phyloP scores from a whole-genome alignment of 2,113 vertebrate genomes.

The Hippoglossus stenolepis region DNA sequence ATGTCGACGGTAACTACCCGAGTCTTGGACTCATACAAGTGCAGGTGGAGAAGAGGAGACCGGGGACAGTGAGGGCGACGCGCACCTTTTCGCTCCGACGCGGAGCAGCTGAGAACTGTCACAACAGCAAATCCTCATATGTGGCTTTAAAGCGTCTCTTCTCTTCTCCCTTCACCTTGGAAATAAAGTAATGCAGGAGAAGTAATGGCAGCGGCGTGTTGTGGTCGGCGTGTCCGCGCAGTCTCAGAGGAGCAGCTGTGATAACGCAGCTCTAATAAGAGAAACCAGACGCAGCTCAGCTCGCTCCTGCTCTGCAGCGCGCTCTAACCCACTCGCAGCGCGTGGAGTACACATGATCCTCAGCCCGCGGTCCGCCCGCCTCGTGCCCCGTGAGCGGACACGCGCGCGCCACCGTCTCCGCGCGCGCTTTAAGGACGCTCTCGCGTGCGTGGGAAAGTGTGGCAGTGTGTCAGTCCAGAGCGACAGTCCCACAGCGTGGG shows the following conservation, averaged over 20 bases:
- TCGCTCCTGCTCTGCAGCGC: slow-evolving; percentile 45
- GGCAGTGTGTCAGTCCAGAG: slow-evolving; percentile 80
- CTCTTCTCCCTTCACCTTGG: neutral
- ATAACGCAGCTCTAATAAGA: neutral
- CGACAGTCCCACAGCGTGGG: slow-evolving; percentile 67
- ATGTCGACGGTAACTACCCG: slow-evolving; percentile 59
- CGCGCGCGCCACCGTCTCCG: slow-evolving; percentile 46
- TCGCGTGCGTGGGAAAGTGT: slow-evolving; percentile 83
- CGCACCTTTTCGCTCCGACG: slow-evolving; percentile 60
- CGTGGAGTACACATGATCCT: slow-evolving; percentile 86
- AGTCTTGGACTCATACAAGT: slow-evolving; percentile 73
- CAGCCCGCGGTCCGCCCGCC: slow-evolving; percentile 74
- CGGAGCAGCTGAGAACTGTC: slow-evolving; percentile 64
- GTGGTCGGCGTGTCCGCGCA: neutral
- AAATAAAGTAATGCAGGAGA: neutral
- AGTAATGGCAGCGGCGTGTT: neutral
- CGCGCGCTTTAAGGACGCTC: slow-evolving; percentile 71
- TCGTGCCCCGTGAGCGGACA: slow-evolving; percentile 72
- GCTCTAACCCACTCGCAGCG: slow-evolving; percentile 79
- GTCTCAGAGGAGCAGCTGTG: neutral
- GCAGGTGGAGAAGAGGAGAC: slow-evolving; percentile 52
- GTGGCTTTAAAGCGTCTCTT: slow-evolving; percentile 10
- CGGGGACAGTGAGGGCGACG: neutral
- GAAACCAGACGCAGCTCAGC: neutral
- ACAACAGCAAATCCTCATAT: slow-evolving; percentile 73